Evolutionary conservation across 2,113 vertebrate species (phyloP).

Genomic region (Melospiza georgiana): DNA sequence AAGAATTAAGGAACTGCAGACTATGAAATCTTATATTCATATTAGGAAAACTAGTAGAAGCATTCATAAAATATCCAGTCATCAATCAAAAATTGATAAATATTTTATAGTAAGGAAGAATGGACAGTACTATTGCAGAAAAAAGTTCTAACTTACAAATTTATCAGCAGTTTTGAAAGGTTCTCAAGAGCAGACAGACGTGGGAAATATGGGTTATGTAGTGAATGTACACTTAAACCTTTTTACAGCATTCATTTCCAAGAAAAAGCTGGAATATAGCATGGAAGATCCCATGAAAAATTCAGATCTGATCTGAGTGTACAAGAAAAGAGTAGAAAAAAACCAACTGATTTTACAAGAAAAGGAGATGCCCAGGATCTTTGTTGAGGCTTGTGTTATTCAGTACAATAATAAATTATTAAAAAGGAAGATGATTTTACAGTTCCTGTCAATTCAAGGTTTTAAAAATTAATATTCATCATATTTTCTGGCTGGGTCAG

Average conservation of each 20-base stretch:
- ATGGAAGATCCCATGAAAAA: background rate
- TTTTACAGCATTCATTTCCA: background rate
- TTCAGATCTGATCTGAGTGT: background rate
- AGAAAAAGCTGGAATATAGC: background rate
- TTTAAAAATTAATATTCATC: conserved; percentile 11
- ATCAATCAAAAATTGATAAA: background rate
- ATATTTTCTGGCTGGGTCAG: background rate
- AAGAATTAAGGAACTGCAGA: background rate
- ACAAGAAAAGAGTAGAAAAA: background rate
- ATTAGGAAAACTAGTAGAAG: background rate
- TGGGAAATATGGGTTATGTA: background rate
- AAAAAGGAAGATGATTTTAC: background rate
- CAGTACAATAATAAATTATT: background rate
- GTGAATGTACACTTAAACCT: background rate
- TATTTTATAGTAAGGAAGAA: background rate
- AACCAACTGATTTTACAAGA: background rate
- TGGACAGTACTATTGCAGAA: background rate
- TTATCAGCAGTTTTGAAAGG: background rate
- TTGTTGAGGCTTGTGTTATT: background rate
- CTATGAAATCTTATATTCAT: background rate
- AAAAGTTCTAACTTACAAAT: background rate
- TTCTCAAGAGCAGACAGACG: background rate
- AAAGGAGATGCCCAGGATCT: background rate
- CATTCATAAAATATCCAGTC: background rate
- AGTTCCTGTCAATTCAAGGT: background rate